Base-by-base conservation (phyloP, 35 echinoderm and acorn worm genomes). In the Strongylocentrotus purpuratus region DNA sequence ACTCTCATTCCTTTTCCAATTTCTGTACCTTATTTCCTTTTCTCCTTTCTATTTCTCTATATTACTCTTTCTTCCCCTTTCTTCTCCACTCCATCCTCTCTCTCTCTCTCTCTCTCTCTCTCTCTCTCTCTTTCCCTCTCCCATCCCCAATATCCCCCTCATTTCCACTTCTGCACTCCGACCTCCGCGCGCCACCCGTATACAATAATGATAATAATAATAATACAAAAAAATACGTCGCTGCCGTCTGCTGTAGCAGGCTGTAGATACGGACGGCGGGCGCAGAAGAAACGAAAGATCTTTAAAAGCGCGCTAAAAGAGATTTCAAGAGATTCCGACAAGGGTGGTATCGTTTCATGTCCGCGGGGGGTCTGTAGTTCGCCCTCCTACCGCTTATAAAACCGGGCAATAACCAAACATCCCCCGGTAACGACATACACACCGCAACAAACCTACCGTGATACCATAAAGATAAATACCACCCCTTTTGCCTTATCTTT, bases 401-500 rank as follows among this genome's bases (percentile, higher is more conserved):
- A 93, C 91, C 91, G 31, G 46, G 91, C 48, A 93, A 93, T 93
- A 93, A 93, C 46, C 91, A 93, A 93, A 93, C 48, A 93, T 58
- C 91, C 91, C 22, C 17, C 5, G 91, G 91, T 93, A 18, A 93
- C 31, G 91, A 93, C 46, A 93, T 45, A 46, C 45, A 58, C 91
- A 58, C 91, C 45, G 47, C 91, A 55, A 93, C 91, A 93, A 50
- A 93, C 18, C 65, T 93, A 58, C 45, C 46, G 48, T 93, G 87
- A 89, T 89, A 89, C 31, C 32, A 46, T 31, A 33, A 89, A 89
- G 87, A 89, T 89, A 89, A 89, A 89, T 89, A 89, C 87, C 4
- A 45, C 87, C 45, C 87, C 31, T 46, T 31, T 46, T 22, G 32
- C 87, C 87, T 89, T 89, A 89, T 89, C 87, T 89, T 28, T 14